Percentiles rank a stretch among this genome's conserved stretches.
Conservation (phyloP, 2,797 vertebrate species). For the Psittacula derbiana region DNA sequence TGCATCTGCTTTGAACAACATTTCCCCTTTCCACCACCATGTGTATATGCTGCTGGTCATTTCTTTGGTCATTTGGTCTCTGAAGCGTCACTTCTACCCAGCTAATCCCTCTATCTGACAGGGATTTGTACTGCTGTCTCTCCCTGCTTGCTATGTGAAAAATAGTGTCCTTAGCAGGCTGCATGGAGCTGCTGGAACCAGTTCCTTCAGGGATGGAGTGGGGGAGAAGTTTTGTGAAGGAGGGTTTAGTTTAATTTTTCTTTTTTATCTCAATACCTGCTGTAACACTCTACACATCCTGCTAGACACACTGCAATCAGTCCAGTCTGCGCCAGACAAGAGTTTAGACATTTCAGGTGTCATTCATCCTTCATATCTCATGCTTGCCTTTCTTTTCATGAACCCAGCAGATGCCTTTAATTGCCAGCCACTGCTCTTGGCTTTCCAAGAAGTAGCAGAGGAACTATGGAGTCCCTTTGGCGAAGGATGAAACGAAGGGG, state of each 20-base stretch:
- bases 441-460: constrained; percentile 49
- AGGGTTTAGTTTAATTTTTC: constrained; percentile 23
- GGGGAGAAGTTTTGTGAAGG: neutral
- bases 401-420: constrained; percentile 70
- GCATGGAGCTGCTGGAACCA: neutral
- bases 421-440: constrained; percentile 56
- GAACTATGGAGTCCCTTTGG: constrained; percentile 61
- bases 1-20: neutral
- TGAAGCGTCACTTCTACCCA: neutral
- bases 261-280: constrained; percentile 47
- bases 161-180: neutral
- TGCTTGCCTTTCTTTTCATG: constrained; percentile 29
- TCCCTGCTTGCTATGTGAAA: neutral
- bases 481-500: constrained; percentile 70
- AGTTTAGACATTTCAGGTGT: constrained; percentile 54
- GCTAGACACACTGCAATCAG: neutral
- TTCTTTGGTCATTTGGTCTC: neutral
- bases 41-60: neutral
- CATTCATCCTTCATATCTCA: constrained; percentile 59
- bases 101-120: neutral
- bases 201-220: neutral
- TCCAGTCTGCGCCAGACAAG: neutral
- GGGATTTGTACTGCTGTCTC: neutral
- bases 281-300: constrained; percentile 30
- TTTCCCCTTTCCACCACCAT: neutral